Conservation (phyloP, 2,888 invertebrate species). For the Eilema griseolum region DNA sequence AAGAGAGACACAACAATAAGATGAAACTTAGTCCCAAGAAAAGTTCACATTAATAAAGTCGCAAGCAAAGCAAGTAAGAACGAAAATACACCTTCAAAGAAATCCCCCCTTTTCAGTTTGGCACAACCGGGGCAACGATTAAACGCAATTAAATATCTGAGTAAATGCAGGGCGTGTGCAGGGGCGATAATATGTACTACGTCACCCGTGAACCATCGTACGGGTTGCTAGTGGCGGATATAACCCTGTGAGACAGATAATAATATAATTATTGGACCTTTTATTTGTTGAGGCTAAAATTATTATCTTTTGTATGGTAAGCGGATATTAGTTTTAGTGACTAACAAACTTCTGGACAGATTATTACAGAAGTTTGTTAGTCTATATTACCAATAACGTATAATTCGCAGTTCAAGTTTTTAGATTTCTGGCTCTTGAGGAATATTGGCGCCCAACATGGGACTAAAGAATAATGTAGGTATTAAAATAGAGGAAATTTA, state of each 20-base stretch:
- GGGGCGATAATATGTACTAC: slow-evolving; percentile 50
- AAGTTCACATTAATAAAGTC: not conserved
- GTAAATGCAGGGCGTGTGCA: slow-evolving; percentile 51
- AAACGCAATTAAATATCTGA: slow-evolving; percentile 46
- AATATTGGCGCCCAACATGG: too few species aligned
- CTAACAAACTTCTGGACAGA: too few species aligned
- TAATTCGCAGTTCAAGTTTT: too few species aligned
- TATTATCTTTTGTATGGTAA: not conserved
- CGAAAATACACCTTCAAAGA: slow-evolving; percentile 9
- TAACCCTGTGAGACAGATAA: not conserved
- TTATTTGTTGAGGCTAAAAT: not conserved
- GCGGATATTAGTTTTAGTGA: too few species aligned
- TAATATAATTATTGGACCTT: not conserved
- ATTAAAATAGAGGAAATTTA: too few species aligned
- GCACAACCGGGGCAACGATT: slow-evolving; percentile 36
- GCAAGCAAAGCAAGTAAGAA: slow-evolving; percentile 5
- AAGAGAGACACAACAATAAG: not conserved
- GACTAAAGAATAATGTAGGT: too few species aligned
- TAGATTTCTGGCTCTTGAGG: too few species aligned
- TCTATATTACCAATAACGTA: too few species aligned
- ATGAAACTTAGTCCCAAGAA: not conserved
- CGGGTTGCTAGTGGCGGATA: slow-evolving; percentile 8
- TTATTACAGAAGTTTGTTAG: too few species aligned
- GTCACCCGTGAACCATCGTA: slow-evolving; percentile 51
- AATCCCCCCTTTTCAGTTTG: slow-evolving; percentile 8